Evolutionary conservation across 2,888 invertebrate genomes (phyloP), one percentile per base, ranked within the genome.

Genomic region (Cephus pygmeus): DNA sequence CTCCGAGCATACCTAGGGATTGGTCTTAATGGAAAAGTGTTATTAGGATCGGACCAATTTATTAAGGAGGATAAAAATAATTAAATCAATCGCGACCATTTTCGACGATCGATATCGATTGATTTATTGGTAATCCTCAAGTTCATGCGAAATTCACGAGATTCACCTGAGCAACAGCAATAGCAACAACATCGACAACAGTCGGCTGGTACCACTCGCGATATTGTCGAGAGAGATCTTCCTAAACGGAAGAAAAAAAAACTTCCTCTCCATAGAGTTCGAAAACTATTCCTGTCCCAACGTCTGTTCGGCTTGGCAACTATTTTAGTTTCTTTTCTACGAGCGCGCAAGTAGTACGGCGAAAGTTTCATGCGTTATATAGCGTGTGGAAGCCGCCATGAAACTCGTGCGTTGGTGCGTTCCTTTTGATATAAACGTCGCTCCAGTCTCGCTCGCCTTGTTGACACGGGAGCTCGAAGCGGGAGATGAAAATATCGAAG

Each of bases 261-360:
- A 56, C 2, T 23, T 23, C 56, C 23, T 56, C 56, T 56, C 56
- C 23, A 56, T 56, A 56, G 2, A 56, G 56, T 56, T 56, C 56
- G 56, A 56, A 56, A 56, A 56, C 56, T 56, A 56, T 56, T 56
- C 2, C 56, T 56, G 56, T 56, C 56, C 56, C 56, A 56, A 23
- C 56, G 56, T 23, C 56, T 23, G 56, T 15, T 56, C 56, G 56
- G 56, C 56, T 56, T 56, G 56, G 56, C 56, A 56, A 56, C 56
- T 71, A 71, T 71, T 71, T 71, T 34, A 73, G 77, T 78, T 80
- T 78, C 80, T 80, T 80, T 78, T 73, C 76, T n/a, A 34, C 30
- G 71, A 31, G 34, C 68, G 36, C 35, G 34, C 56, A 75, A 75
- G 73, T 73, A 40, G 34, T 75, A 36, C 74, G 36, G 77, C 75